Conservation (phyloP, 2,888 invertebrate genomes). For the Andricus quercusramuli region DNA sequence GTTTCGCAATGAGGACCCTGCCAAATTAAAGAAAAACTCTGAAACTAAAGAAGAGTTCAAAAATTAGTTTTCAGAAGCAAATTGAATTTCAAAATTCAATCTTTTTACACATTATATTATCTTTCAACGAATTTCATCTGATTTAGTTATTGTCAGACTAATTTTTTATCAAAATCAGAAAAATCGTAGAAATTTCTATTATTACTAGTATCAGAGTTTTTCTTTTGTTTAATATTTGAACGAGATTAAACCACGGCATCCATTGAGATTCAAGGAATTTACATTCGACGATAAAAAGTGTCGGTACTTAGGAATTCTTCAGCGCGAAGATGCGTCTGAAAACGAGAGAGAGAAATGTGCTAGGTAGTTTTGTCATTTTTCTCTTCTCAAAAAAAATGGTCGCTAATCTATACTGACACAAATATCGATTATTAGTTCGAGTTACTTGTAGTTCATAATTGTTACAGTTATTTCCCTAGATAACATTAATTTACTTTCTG, state of each 20-base stretch:
- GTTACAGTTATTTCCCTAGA: conserved; percentile 49
- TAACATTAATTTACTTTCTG: conserved; percentile 60
- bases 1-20: conserved; percentile 45
- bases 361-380: conserved; percentile 41
- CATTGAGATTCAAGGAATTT: neutral
- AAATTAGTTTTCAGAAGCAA: neutral
- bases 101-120: neutral
- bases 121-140: neutral
- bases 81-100: neutral
- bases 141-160: neutral
- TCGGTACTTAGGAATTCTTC: conserved; percentile 25
- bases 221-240: neutral
- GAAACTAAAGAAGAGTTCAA: neutral
- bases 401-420: conserved; percentile 53
- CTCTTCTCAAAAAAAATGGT: conserved; percentile 3
- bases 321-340: neutral
- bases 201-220: neutral
- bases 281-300: neutral
- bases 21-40: neutral
- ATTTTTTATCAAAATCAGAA: too few relatives aligned
- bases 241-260: neutral
- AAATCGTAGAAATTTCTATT: neutral
- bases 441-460: conserved; percentile 58
- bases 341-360: neutral
- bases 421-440: conserved; percentile 63